phyloP scores from a whole-genome alignment of 2,797 vertebrate species.

The Rhadinocentrus ornatus region DNA sequence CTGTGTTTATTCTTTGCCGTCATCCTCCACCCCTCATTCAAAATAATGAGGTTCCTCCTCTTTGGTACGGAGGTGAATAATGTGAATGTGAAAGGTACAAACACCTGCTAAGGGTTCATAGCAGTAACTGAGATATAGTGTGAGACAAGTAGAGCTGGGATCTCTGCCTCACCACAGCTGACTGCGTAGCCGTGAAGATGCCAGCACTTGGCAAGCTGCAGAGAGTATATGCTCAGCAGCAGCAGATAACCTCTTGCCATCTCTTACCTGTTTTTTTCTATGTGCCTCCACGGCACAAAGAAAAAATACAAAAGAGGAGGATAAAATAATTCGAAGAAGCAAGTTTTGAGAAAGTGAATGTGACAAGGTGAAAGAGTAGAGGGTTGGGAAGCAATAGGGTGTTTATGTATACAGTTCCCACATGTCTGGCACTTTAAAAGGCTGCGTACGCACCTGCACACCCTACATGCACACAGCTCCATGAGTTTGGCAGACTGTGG shows the following conservation, averaged over 20 bases:
- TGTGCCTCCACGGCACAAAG: constrained; percentile 42
- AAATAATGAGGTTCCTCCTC: constrained; percentile 49
- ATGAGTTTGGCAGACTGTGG: constrained; percentile 68
- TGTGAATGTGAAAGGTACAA: constrained; percentile 37
- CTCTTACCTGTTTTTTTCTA: constrained; percentile 67
- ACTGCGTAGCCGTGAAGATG: constrained; percentile 67
- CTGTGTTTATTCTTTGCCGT: constrained; percentile 64
- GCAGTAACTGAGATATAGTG: constrained; percentile 55
- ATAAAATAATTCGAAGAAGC: constrained; percentile 65
- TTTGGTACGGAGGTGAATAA: constrained; percentile 8
- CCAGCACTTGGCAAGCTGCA: constrained; percentile 67
- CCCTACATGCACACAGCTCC: constrained; percentile 53
- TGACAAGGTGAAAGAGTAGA: constrained; percentile 72
- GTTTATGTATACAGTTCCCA: constrained; percentile 67
- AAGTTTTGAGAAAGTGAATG: constrained; percentile 72
- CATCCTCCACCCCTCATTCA: constrained; percentile 48
- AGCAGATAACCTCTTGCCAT: constrained; percentile 64
- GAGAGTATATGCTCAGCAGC: constrained; percentile 48
- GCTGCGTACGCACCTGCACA: constrained; percentile 41
- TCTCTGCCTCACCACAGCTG: constrained; percentile 65
- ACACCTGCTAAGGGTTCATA: constrained; percentile 39
- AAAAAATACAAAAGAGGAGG: constrained; percentile 18
- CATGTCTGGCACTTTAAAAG: constrained; percentile 70
- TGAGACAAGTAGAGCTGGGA: constrained; percentile 60
- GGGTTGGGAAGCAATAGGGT: constrained; percentile 56